Percentiles rank a stretch among this genome's conserved stretches.
Conservation (phyloP, 2,888 invertebrate species). For the Sympetrum striolatum region DNA sequence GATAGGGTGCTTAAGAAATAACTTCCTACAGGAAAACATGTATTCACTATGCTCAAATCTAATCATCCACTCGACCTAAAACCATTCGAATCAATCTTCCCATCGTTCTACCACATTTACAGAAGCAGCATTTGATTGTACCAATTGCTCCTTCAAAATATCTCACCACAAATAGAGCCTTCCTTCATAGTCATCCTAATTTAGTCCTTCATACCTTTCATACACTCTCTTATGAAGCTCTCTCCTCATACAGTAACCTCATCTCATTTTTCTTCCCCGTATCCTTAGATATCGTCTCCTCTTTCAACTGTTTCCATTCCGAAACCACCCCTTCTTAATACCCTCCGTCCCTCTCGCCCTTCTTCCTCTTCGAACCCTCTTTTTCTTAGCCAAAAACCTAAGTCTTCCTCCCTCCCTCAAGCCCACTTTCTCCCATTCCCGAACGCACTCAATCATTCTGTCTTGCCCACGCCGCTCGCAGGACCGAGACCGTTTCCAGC, state of each 20-base stretch:
- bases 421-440: background rate
- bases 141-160: too few relatives aligned
- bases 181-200: background rate
- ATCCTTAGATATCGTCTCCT: background rate
- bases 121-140: too few relatives aligned
- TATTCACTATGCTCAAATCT: too few relatives aligned
- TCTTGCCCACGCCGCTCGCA: background rate
- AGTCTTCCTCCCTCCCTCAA: background rate
- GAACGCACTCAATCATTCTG: slow-evolving; percentile 38
- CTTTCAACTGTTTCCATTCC: background rate
- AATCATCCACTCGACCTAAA: too few relatives aligned
- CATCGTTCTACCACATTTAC: too few relatives aligned
- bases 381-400: background rate
- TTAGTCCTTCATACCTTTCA: background rate
- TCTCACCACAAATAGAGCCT: background rate
- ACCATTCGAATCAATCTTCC: too few relatives aligned
- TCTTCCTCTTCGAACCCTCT: background rate
- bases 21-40: too few relatives aligned
- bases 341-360: background rate
- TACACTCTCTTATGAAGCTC: background rate
- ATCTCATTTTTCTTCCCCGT: background rate
- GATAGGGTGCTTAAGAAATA: too few relatives aligned
- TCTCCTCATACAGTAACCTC: background rate
- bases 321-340: background rate
- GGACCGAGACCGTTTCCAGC: slow-evolving; percentile 14